phyloP scores from a whole-genome alignment of 2,113 vertebrate genomes.

The Oryzias melastigma region DNA sequence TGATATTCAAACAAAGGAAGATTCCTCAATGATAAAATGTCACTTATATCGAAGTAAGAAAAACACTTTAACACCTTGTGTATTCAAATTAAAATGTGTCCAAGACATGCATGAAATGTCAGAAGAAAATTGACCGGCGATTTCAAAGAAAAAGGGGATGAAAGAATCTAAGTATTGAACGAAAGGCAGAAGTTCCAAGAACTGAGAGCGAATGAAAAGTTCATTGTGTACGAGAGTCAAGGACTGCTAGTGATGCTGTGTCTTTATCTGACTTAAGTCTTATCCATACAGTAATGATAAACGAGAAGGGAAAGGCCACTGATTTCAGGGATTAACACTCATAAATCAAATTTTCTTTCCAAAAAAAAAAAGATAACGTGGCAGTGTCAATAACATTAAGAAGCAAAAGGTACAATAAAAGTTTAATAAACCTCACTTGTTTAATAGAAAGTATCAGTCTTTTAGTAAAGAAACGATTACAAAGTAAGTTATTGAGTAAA shows the following conservation, averaged over 20 bases:
- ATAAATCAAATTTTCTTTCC: too few relatives aligned
- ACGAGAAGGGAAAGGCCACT: too few relatives aligned
- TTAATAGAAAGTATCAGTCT: too few relatives aligned
- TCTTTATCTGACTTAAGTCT: slow-evolving; percentile 4
- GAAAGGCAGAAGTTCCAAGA: slow-evolving; percentile 42
- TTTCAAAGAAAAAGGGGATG: slow-evolving; percentile 59
- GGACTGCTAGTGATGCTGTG: slow-evolving; percentile 23
- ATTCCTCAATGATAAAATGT: slow-evolving; percentile 34
- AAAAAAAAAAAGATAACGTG: too few relatives aligned
- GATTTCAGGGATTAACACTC: too few relatives aligned
- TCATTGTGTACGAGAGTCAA: slow-evolving; percentile 20
- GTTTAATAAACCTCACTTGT: too few relatives aligned
- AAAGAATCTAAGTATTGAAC: slow-evolving; percentile 44
- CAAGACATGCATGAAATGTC: slow-evolving; percentile 51
- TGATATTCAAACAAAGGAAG: neutral
- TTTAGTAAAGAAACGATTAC: too few relatives aligned
- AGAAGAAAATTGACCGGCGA: slow-evolving; percentile 53
- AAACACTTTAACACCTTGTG: slow-evolving; percentile 37
- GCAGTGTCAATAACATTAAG: too few relatives aligned
- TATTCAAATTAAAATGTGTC: slow-evolving; percentile 41
- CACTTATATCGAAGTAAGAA: slow-evolving; percentile 13
- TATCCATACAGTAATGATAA: slow-evolving; percentile 4
- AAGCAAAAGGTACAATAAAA: too few relatives aligned
- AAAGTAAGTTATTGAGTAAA: too few relatives aligned
- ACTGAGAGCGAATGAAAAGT: slow-evolving; percentile 43